Evolutionary conservation across 1,140 invertebrate genomes (phyloP).

Genomic region (Acromyrmex charruanus): DNA sequence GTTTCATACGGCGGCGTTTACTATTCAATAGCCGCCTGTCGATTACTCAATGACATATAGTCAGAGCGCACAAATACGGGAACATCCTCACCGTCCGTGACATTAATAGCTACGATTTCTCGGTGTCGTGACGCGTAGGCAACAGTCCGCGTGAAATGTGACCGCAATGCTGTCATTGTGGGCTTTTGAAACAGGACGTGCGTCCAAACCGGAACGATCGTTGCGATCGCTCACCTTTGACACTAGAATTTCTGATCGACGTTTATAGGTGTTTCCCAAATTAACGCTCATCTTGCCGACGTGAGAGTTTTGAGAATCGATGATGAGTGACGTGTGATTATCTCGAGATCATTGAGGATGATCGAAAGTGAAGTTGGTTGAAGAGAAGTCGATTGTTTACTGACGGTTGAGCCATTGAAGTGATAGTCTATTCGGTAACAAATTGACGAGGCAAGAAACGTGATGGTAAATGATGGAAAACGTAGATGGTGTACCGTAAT

Average conservation of each 20-base stretch:
- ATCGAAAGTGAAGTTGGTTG: constrained; percentile 49
- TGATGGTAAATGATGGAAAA: constrained; percentile 4
- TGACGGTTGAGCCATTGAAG: constrained; percentile 15
- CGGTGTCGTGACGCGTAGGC: constrained; percentile 63
- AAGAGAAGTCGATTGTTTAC: constrained; percentile 27
- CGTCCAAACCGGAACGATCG: background rate
- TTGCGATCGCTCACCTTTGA: constrained; percentile 33
- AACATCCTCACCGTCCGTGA: constrained; percentile 46
- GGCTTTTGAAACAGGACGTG: constrained; percentile 66
- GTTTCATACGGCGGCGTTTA: background rate
- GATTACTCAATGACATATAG: constrained; percentile 70
- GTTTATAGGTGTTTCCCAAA: constrained; percentile 51
- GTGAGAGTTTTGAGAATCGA: constrained; percentile 39
- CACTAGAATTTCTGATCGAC: constrained; percentile 66
- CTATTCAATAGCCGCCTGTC: constrained; percentile 64
- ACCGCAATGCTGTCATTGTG: constrained; percentile 42
- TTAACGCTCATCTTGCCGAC: background rate
- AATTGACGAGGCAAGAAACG: constrained; percentile 21
- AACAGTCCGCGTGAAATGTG: constrained; percentile 71
- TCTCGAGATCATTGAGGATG: constrained; percentile 35
- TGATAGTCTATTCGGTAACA: constrained; percentile 6
- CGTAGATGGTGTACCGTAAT: background rate
- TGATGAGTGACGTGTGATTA: constrained; percentile 40
- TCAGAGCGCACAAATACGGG: constrained; percentile 66
- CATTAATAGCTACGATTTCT: constrained; percentile 75